phyloP scores from a whole-genome alignment of 2,797 vertebrate genomes.

The Cacajao melanocephalus region DNA sequence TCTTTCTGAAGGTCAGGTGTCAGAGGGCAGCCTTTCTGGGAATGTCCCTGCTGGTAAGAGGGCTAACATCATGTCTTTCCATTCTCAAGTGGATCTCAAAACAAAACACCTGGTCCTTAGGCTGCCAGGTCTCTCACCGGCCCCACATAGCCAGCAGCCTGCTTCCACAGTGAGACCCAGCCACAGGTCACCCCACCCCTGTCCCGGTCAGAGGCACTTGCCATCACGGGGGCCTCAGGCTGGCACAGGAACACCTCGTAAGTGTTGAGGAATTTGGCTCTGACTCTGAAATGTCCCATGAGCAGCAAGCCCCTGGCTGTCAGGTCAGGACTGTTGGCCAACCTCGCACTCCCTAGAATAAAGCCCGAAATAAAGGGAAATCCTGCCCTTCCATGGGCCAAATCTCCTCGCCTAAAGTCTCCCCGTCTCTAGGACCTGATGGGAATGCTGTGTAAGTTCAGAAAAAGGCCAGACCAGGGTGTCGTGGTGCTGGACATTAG shows the following conservation, averaged over 20 bases:
- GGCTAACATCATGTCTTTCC: background rate
- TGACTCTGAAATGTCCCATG: background rate
- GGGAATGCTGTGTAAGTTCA: background rate
- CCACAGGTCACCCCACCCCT: background rate
- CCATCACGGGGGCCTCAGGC: background rate
- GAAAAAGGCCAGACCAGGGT: background rate
- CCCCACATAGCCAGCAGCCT: background rate
- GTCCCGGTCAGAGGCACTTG: background rate
- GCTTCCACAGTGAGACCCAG: background rate
- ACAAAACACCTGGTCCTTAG: background rate
- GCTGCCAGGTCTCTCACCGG: background rate
- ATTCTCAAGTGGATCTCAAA: background rate
- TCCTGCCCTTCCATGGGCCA: background rate
- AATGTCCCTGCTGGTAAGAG: background rate
- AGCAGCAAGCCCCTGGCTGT: slow-evolving; percentile 48
- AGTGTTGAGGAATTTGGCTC: slow-evolving; percentile 4
- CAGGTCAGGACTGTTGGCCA: background rate
- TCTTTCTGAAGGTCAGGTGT: slow-evolving; percentile 69
- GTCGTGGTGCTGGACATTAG: background rate
- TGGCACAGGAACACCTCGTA: background rate
- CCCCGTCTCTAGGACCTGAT: background rate
- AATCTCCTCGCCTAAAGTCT: background rate
- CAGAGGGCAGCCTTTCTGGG: slow-evolving; percentile 47
- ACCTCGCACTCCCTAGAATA: background rate
- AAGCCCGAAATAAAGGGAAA: slow-evolving; percentile 33